phyloP scores from a whole-genome alignment of 1,140 invertebrate species.

The Meloidogyne chitwoodi region DNA sequence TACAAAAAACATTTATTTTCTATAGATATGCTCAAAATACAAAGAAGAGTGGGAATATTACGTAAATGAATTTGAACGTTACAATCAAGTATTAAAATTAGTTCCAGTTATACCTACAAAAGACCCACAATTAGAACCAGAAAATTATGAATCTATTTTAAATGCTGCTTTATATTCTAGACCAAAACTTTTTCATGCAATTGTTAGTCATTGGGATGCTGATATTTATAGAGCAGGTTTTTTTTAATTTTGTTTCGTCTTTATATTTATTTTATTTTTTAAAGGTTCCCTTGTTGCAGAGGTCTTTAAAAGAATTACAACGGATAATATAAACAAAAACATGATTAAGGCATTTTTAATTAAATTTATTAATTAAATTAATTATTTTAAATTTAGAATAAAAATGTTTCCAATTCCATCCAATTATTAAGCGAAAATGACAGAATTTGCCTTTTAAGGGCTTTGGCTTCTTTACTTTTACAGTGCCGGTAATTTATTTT shows the following conservation, averaged over 20 bases:
- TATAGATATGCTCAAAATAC: conserved; percentile 39
- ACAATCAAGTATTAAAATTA: conserved; percentile 77
- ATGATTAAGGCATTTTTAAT: background rate
- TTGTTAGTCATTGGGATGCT: conserved; percentile 82
- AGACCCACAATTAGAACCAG: conserved; percentile 70
- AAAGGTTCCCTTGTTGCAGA: conserved; percentile 35
- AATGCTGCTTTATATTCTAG: conserved; percentile 86
- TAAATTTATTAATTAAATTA: background rate
- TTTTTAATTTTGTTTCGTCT: conserved; percentile 25
- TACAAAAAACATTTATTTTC: background rate
- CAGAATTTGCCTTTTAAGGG: background rate
- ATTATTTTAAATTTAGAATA: background rate
- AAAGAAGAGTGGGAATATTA: conserved; percentile 88
- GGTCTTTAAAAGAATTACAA: conserved; percentile 61
- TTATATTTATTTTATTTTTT: too few species aligned
- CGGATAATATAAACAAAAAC: conserved; percentile 10
- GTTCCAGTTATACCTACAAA: conserved; percentile 75
- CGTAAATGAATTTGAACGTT: conserved; percentile 80
- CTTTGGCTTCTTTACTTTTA: conserved; percentile 11
- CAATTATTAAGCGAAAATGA: conserved; percentile 2
- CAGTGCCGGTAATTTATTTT: background rate
- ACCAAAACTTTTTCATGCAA: conserved; percentile 69
- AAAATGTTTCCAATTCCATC: background rate
- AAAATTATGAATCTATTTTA: conserved; percentile 90
- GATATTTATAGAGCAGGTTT: conserved; percentile 73